Percentiles rank a stretch among this genome's conserved stretches.
Evolutionary conservation across 2,113 vertebrate genomes (phyloP).

Genomic region (Reinhardtius hippoglossoides): DNA sequence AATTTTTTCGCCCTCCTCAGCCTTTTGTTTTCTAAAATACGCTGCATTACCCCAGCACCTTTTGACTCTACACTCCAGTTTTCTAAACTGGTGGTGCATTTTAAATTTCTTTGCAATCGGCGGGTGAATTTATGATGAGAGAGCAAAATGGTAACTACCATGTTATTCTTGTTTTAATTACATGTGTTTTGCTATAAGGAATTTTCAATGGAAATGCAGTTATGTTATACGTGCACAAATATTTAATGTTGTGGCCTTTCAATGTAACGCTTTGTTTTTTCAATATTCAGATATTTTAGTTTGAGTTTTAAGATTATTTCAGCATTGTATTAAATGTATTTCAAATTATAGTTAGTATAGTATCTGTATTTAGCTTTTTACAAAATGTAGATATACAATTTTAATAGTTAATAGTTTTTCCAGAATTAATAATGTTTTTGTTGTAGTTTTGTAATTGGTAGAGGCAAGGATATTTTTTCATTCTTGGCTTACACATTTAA

Average conservation of each 20-base stretch:
- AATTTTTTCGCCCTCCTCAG: conserved; percentile 21
- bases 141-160: conserved; percentile 85
- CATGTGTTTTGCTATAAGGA: conserved; percentile 29
- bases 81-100: conserved; percentile 37
- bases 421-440: neutral
- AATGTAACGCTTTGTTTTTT: neutral
- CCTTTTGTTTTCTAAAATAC: conserved; percentile 50
- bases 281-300: neutral
- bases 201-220: neutral
- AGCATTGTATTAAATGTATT: conserved; percentile 1
- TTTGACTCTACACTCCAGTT: conserved; percentile 57
- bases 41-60: conserved; percentile 46
- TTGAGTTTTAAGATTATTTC: neutral
- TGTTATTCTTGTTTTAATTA: conserved; percentile 47
- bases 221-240: conserved; percentile 11
- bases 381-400: neutral
- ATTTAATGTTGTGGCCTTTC: conserved; percentile 11
- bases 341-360: neutral
- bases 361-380: neutral
- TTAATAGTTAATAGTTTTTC: too few species aligned
- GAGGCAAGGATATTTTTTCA: neutral
- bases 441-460: neutral
- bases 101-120: conserved; percentile 68
- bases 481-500: too few species aligned
- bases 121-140: conserved; percentile 84